Evolutionary conservation across 2,888 invertebrate species (phyloP).

Genomic region (Cyclophora albipunctata): DNA sequence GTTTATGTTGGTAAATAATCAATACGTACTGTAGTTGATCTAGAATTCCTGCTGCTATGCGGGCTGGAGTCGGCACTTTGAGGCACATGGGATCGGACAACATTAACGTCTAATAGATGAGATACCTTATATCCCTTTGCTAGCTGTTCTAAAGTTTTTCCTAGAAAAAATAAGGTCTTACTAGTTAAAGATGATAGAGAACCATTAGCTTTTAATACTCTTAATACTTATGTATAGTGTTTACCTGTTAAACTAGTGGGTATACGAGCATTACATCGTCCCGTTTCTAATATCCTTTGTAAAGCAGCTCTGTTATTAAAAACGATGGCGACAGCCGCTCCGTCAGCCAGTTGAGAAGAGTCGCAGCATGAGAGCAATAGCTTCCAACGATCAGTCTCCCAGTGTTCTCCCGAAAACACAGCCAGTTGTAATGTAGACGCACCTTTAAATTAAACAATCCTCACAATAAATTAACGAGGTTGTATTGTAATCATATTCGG

Average conservation of each 20-base stretch:
- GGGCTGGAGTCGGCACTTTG: too few species aligned
- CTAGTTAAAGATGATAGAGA: too few species aligned
- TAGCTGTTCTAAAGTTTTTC: constrained; percentile 59
- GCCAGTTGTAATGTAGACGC: constrained; percentile 65
- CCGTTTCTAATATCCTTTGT: constrained; percentile 52
- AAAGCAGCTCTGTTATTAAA: constrained; percentile 55
- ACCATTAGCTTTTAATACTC: too few species aligned
- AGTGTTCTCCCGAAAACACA: constrained; percentile 54
- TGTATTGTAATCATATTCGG: neutral
- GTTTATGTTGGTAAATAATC: constrained; percentile 7
- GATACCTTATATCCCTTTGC: constrained; percentile 59
- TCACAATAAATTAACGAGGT: neutral
- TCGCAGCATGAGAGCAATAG: constrained; percentile 59
- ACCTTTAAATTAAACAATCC: constrained; percentile 31
- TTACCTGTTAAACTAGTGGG: constrained; percentile 63
- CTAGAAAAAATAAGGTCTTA: constrained; percentile 25
- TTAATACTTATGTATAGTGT: too few species aligned
- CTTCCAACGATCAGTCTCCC: constrained; percentile 52
- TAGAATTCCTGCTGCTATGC: too few species aligned
- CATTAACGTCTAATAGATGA: constrained; percentile 29
- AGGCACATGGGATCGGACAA: too few species aligned
- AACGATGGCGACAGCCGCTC: constrained; percentile 63
- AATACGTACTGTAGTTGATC: neutral
- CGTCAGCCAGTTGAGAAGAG: constrained; percentile 66
- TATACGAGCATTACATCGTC: constrained; percentile 60